Evolutionary conservation across 1,140 invertebrate genomes (phyloP).

Genomic region (Sesamia nonagrioides): DNA sequence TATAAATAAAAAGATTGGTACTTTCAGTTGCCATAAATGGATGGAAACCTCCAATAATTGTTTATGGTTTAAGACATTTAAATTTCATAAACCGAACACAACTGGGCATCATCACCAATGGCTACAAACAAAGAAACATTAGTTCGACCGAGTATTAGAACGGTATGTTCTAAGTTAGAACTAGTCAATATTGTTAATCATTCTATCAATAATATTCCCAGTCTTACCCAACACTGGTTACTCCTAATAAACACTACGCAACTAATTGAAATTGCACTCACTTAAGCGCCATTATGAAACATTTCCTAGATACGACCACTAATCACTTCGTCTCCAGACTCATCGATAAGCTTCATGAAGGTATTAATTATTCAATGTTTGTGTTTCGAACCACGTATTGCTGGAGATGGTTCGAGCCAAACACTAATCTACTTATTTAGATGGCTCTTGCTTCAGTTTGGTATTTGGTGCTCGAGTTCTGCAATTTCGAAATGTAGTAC

Average conservation of each 20-base stretch:
- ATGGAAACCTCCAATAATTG: too few species aligned
- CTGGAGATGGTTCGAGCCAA: neutral
- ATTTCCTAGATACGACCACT: slow-evolving; percentile 5
- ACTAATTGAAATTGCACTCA: neutral
- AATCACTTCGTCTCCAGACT: neutral
- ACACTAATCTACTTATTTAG: slow-evolving; percentile 36
- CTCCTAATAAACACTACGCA: neutral
- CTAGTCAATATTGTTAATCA: too few species aligned
- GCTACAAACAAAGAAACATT: too few species aligned
- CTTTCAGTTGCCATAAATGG: too few species aligned
- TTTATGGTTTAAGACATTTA: too few species aligned
- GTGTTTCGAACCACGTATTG: neutral
- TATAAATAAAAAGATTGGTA: too few species aligned
- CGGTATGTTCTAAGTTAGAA: too few species aligned
- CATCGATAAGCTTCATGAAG: slow-evolving; percentile 2
- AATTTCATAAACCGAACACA: too few species aligned
- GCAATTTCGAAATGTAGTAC: slow-evolving; percentile 6
- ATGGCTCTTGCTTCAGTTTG: neutral
- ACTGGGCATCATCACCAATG: too few species aligned
- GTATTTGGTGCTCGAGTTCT: slow-evolving; percentile 7
- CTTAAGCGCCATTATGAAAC: neutral
- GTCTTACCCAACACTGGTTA: neutral
- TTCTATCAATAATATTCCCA: neutral
- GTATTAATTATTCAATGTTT: slow-evolving; percentile 23
- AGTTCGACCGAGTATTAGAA: too few species aligned